These are phyloP conservation scores for Atractosteus spatula DNA, from an alignment of 2,113 vertebrate genomes.

Conservation along the genomic window DNA sequence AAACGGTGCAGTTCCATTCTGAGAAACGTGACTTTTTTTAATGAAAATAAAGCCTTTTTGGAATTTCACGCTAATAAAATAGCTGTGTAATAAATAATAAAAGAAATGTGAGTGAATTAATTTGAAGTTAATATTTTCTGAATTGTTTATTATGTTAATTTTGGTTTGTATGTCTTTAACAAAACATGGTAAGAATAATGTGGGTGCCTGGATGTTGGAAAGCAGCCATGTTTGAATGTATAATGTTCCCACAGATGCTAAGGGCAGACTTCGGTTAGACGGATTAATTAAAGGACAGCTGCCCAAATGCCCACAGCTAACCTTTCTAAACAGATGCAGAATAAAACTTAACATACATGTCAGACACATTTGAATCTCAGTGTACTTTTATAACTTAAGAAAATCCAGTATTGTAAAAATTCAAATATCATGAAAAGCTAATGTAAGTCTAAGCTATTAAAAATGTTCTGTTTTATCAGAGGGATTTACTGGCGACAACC, in stretches of 20 bases:
- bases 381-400: too few relatives aligned
- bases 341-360: too few relatives aligned
- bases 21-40: too few relatives aligned
- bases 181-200: slow-evolving; percentile 56
- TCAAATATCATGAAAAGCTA: too few relatives aligned
- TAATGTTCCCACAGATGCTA: slow-evolving; percentile 59
- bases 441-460: too few relatives aligned
- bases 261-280: slow-evolving; percentile 57
- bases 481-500: too few relatives aligned
- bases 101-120: slow-evolving; percentile 6
- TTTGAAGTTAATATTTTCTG: slow-evolving; percentile 38
- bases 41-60: too few relatives aligned
- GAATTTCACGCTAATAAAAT: too few relatives aligned
- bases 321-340: slow-evolving; percentile 25
- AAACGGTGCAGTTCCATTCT: too few relatives aligned
- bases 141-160: slow-evolving; percentile 37
- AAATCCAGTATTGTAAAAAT: too few relatives aligned
- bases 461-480: too few relatives aligned
- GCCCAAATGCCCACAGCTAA: slow-evolving; percentile 61
- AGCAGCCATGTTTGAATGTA: slow-evolving; percentile 42
- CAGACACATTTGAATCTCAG: too few relatives aligned
- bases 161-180: slow-evolving; percentile 50
- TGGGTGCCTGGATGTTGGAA: slow-evolving; percentile 54
- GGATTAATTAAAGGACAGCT: slow-evolving; percentile 76
- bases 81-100: not conserved